Base-by-base conservation (phyloP, 92 coral and sea anemone genomes). In the Zoanthus solanderi region DNA sequence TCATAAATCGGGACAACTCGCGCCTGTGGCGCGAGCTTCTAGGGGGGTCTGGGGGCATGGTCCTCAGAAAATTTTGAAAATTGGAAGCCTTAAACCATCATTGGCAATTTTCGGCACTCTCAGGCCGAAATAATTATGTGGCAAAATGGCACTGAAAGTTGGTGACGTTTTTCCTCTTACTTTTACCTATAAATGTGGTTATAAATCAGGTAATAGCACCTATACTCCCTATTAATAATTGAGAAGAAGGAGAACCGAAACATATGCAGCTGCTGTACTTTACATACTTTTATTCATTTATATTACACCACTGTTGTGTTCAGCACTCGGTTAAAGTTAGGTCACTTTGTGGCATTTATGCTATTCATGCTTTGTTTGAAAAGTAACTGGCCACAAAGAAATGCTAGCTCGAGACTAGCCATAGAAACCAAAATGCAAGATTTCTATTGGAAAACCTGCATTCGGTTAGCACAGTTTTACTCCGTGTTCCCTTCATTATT, bases 241-340 rank as follows among this genome's bases (percentile, higher is more conserved):
- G 66, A 58, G 66, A 58, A 58, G 66, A 17, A 58, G 9, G 66
- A 58, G 66, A 58, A 58, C 66, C 73, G 6, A 10, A 67, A 68
- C 73, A 68, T 28, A 29, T 68, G 73, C 73, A 68, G 73, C 73
- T 68, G 73, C 7, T 68, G 73, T 68, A 68, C 73, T 18, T 18
- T 68, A 68, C 73, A 68, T 68, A 68, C 73, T 68, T 68, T 68
- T 32, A 71, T 71, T 71, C 76, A 31, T 71, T 71, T 71, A 37
- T 31, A 29, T 66, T n/a, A 66, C 18, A 66, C 72, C 72, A 66
- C 72, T 32, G 72, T 66, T 66, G 72, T 66, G 72, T 66, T 66
- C 72, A 66, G 34, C 72, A 66, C 72, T 66, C 72, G 34, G 72
- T 66, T 66, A 66, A 18, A 66, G 72, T 31, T n/a, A 66, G 72